Evolutionary conservation across 1,140 invertebrate species (phyloP).

Genomic region (Ostrea denselamellosa): DNA sequence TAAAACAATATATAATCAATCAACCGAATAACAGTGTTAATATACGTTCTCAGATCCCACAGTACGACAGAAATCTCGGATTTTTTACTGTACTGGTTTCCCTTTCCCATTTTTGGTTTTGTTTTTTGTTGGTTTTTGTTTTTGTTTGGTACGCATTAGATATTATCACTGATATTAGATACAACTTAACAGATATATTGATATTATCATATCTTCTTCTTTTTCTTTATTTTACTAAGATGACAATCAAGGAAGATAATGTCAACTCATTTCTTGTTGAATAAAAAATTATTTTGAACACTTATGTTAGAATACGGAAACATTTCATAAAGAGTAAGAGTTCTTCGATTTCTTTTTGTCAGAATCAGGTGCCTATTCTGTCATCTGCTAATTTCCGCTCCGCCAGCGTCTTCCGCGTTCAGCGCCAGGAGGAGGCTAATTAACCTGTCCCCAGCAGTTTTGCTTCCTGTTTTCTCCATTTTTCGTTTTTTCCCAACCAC

Average conservation of each 20-base stretch:
- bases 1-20: no score
- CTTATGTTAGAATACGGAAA: conserved; percentile 15
- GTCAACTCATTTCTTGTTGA: not conserved
- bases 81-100: no score
- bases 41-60: no score
- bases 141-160: no score
- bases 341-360: conserved; percentile 9
- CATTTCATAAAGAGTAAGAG: not conserved
- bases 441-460: conserved; percentile 34
- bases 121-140: no score
- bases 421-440: conserved; percentile 2
- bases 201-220: not conserved
- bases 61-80: no score
- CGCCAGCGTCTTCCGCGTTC: not conserved
- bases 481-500: not conserved
- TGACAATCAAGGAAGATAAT: not conserved
- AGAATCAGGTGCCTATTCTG: not conserved
- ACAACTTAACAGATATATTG: not conserved
- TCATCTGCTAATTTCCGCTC: conserved; percentile 20
- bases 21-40: no score
- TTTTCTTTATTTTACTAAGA: not conserved
- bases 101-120: no score
- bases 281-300: not conserved
- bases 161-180: no score
- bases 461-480: not conserved